Evolutionary conservation across 2,888 invertebrate species (phyloP).

Genomic region (Trissoscelio sp.): DNA sequence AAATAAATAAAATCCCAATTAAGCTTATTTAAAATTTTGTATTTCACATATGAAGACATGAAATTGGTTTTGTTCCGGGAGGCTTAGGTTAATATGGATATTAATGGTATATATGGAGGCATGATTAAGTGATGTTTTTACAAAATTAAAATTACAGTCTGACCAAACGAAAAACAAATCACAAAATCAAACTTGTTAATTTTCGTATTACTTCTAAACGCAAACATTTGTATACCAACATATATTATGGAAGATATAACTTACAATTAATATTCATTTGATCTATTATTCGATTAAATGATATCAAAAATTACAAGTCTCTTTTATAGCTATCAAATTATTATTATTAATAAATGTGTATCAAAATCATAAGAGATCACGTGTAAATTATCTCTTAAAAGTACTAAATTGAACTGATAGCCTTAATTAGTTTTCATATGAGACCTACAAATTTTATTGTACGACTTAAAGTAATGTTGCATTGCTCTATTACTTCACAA

Average conservation of each 20-base stretch:
- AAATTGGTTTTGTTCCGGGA: not conserved
- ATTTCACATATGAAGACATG: conserved; percentile 54
- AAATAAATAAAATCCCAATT: no score
- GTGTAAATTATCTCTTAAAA: not conserved
- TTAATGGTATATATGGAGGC: conserved; percentile 13
- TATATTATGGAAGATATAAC: no score
- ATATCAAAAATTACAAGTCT: no score
- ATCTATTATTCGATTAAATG: not conserved
- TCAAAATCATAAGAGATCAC: no score
- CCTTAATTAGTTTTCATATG: not conserved
- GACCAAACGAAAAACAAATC: no score
- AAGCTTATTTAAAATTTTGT: conserved; percentile 46
- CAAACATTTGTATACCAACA: no score
- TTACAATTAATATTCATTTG: no score
- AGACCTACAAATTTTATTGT: not conserved
- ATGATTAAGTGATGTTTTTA: conserved; percentile 13
- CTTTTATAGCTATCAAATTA: no score
- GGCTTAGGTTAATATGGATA: conserved; percentile 6
- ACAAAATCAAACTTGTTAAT: no score
- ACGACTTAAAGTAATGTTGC: not conserved
- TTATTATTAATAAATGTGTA: not conserved
- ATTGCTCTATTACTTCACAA: not conserved
- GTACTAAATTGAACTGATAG: no score
- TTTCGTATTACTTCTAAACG: no score
- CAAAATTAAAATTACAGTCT: no score